phyloP scores from a whole-genome alignment of 2,797 vertebrate genomes.

The Melanotaenia nigrans region DNA sequence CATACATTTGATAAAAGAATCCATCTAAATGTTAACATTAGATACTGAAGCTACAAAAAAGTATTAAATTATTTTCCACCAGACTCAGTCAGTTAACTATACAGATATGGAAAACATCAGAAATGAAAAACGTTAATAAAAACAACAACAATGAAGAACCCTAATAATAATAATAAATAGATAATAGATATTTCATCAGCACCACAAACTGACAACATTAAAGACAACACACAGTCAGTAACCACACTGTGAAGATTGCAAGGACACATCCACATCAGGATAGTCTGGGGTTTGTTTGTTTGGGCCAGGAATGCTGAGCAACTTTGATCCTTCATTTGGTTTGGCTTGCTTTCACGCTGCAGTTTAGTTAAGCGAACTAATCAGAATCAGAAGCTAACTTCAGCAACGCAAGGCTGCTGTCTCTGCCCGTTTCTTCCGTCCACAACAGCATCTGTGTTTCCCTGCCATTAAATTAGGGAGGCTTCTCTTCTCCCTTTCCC shows the following conservation, averaged over 20 bases:
- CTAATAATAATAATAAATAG: no score
- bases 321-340: no score
- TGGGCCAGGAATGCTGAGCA: no score
- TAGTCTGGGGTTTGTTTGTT: no score
- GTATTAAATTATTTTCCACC: neutral
- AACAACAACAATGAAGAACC: neutral
- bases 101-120: neutral
- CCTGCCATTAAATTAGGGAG: no score
- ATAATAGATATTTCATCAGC: neutral
- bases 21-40: neutral
- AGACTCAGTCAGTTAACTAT: neutral
- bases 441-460: no score
- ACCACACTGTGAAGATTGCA: neutral
- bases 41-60: slow-evolving; percentile 11
- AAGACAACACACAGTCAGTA: neutral
- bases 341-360: no score
- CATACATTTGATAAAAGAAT: slow-evolving; percentile 28
- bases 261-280: no score
- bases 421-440: no score
- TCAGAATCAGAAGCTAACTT: no score
- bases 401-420: neutral
- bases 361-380: no score
- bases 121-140: neutral
- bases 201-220: neutral
- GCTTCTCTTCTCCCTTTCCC: no score